Base-by-base conservation (phyloP, 64 coral and sea anemone species). In the Dendrophyllia cribrosa region DNA sequence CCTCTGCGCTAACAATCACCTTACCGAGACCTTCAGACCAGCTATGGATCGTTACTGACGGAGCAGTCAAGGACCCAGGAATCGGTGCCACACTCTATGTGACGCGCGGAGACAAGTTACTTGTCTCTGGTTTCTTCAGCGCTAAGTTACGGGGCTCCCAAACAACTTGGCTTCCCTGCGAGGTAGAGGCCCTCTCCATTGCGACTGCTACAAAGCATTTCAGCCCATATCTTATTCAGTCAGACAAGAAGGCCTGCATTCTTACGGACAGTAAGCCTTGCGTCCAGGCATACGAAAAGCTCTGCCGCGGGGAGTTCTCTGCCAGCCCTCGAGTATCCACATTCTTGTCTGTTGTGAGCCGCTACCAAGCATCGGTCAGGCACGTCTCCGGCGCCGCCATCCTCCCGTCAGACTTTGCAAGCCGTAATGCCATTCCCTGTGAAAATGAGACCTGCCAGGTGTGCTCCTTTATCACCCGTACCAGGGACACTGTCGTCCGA, bases 331-430 rank as follows among this genome's bases (percentile, higher is more conserved):
- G 74, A 13, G 75, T 79, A 49, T 77, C 74, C 17, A 79, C 88
- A 19, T 89, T 78, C n/a, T 72, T 79, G 21, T 90, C 88, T 49
- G 59, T 64, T 34, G 88, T 90, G 26, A 90, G 88, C 64, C 88
- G 59, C 26, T 90, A 79, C 16, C 75, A 79, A 63, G 75, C 74
- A 22, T 78, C 88, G 23, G 75, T 90, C 23, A 49, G 88, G 22
- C 61, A 79, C 25, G 60, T 90, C 7, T 75, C 88, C 6, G 74
- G 74, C 63, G 58, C 88, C 4, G 74, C 88, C 3, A 90, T 90
- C 58, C 74, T 90, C 3, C 88, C 60, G 13, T 90, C 88, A 51
- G 75, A 90, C 59, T 90, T 90, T 17, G 58, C 88, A 76, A 89
- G 87, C 53, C 53, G 87, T 5, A 89, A 89, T 51, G 72, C 87